Conservation (phyloP, 2,797 vertebrate species). For the Rhinophrynus dorsalis region DNA sequence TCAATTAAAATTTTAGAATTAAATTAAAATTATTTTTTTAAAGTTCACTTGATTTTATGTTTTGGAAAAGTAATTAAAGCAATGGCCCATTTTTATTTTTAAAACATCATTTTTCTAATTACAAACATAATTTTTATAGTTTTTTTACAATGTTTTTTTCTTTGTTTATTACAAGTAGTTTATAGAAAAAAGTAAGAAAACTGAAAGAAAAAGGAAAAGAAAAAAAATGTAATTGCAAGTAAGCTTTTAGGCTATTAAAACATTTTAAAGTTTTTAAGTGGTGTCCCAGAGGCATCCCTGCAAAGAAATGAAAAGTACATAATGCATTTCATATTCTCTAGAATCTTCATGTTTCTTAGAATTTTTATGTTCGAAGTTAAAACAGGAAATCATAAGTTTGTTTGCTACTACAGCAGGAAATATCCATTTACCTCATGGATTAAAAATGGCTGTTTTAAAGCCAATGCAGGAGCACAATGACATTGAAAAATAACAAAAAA, state of each 20-base stretch:
- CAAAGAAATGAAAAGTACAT: neutral
- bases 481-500: no score
- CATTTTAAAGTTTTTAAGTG: constrained; percentile 10
- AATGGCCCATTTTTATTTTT: neutral
- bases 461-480: no score
- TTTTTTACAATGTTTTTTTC: no score
- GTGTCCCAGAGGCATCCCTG: neutral
- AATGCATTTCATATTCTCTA: constrained; percentile 1
- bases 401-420: neutral
- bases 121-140: neutral
- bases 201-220: constrained; percentile 5
- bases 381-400: neutral
- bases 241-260: constrained; percentile 26
- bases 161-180: neutral
- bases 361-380: no score
- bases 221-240: constrained; percentile 6
- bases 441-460: neutral
- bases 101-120: neutral
- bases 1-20: no score
- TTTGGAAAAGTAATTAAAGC: no score
- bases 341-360: neutral
- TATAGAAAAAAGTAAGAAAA: neutral
- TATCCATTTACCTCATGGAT: neutral
- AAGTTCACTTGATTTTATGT: no score
- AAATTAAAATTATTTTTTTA: no score